A percentile compares a stretch with the other conserved stretches of the same genome.
Evolutionary conservation across 2,113 vertebrate species (phyloP).

Genomic region (Talpa occidentalis): DNA sequence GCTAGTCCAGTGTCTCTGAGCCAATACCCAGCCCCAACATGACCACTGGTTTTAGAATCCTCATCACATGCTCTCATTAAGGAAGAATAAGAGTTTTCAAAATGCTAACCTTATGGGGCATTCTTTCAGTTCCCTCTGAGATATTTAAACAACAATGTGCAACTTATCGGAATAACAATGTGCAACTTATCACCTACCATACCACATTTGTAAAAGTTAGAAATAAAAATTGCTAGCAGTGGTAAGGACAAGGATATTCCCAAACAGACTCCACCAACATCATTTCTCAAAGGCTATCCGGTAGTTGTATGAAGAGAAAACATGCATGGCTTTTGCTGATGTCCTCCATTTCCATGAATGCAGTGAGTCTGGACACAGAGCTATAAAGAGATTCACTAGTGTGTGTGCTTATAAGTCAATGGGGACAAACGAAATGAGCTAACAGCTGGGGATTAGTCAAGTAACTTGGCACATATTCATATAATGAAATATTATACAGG

Average conservation of each 20-base stretch:
- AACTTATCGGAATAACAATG: neutral
- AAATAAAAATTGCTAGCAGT: constrained; percentile 5
- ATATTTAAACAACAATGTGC: neutral
- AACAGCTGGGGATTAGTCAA: neutral
- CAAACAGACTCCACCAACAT: neutral
- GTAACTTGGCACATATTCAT: neutral
- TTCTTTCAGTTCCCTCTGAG: constrained; percentile 35
- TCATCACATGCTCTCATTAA: neutral
- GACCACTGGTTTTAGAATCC: constrained; percentile 16
- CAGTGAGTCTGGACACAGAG: neutral
- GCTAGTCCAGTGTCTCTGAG: constrained; percentile 16
- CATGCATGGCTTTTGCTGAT: neutral
- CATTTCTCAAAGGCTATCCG: neutral
- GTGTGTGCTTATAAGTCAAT: neutral
- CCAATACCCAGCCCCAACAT: neutral
- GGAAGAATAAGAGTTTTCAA: constrained; percentile 28
- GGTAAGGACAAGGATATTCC: neutral
- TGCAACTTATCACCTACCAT: neutral
- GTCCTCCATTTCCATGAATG: neutral
- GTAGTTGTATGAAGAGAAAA: constrained; percentile 27
- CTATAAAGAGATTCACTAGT: neutral
- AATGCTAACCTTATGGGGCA: neutral
- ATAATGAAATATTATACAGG: neutral
- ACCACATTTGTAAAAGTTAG: neutral
- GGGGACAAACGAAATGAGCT: neutral